phyloP scores from a whole-genome alignment of 2,113 vertebrate genomes.

The Atractosteus spatula region DNA sequence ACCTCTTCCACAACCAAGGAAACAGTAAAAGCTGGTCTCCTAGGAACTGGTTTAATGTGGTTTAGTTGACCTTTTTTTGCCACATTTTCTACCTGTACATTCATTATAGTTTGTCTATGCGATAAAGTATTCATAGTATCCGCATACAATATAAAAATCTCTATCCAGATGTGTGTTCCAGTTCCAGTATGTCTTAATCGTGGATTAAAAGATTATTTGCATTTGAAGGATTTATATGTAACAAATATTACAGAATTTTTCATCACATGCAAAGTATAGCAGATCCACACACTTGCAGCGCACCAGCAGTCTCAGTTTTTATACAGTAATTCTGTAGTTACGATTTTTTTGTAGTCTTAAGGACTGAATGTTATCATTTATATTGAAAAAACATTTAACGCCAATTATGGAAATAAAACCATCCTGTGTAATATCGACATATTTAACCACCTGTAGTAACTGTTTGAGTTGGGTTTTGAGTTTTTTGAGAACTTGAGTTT shows the following conservation, averaged over 20 bases:
- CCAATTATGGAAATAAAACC: too few relatives aligned
- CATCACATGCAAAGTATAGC: slow-evolving; percentile 17
- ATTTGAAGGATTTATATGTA: slow-evolving; percentile 36
- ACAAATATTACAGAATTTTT: slow-evolving; percentile 32
- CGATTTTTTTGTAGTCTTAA: too few relatives aligned
- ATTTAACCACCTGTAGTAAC: too few relatives aligned
- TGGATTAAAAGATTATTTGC: slow-evolving; percentile 40
- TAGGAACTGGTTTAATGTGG: too few relatives aligned
- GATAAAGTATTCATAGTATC: slow-evolving; percentile 27
- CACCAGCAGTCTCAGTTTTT: background rate
- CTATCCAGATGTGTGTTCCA: slow-evolving; percentile 34
- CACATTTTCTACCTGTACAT: background rate
- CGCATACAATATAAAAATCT: slow-evolving; percentile 28
- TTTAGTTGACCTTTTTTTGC: background rate
- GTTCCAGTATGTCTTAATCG: slow-evolving; percentile 23
- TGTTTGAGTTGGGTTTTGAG: too few relatives aligned
- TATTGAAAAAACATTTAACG: too few relatives aligned
- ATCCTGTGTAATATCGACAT: too few relatives aligned
- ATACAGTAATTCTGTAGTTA: too few relatives aligned
- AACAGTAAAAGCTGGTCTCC: too few relatives aligned
- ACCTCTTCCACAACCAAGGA: too few relatives aligned
- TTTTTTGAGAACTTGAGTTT: too few relatives aligned
- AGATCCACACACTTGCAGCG: background rate
- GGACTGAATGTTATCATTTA: too few relatives aligned
- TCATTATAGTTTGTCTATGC: background rate